Evolutionary conservation across 2,113 vertebrate genomes (phyloP).

Genomic region (Chamaea fasciata): DNA sequence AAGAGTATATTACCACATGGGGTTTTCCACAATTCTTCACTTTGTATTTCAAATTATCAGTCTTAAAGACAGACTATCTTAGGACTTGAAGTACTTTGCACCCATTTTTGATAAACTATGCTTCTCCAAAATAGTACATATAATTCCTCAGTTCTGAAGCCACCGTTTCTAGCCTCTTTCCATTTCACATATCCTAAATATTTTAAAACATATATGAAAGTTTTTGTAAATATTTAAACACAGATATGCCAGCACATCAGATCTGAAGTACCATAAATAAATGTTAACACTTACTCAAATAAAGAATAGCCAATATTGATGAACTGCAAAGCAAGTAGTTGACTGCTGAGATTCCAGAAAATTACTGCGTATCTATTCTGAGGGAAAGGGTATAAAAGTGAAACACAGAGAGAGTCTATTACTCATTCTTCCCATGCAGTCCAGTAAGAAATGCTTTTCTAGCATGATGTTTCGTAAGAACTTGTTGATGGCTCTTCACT

Average conservation of each 20-base stretch:
- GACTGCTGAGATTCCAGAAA: background rate
- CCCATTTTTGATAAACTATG: background rate
- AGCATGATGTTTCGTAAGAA: background rate
- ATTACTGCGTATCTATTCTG: background rate
- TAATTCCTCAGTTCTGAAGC: background rate
- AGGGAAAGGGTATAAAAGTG: background rate
- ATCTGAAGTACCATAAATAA: background rate
- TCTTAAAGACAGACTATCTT: background rate
- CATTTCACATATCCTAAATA: background rate
- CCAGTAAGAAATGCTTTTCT: background rate
- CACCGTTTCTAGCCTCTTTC: background rate
- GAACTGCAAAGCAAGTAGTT: background rate
- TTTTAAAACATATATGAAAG: background rate
- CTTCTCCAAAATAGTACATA: background rate
- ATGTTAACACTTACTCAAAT: background rate
- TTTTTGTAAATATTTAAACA: constrained; percentile 1
- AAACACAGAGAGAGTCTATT: background rate
- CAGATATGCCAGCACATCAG: background rate
- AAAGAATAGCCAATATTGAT: background rate
- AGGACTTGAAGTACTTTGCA: background rate
- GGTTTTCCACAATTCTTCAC: background rate
- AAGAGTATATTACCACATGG: background rate
- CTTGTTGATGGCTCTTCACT: background rate
- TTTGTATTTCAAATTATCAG: background rate
- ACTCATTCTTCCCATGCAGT: background rate